phyloP scores from a whole-genome alignment of 1,140 invertebrate species.

The Ylistrum balloti region DNA sequence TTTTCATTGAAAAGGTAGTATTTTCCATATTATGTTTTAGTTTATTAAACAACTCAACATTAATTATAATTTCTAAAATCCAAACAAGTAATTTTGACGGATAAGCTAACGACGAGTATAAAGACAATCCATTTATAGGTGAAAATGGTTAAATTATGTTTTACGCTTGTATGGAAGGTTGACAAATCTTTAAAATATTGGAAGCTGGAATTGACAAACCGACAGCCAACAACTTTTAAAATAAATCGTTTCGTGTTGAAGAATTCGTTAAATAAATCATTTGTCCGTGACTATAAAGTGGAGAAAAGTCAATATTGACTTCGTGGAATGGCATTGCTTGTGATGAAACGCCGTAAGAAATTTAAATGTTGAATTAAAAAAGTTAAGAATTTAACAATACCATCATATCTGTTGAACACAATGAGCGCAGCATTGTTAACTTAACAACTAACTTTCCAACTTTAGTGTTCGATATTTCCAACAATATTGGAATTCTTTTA shows the following conservation, averaged over 20 bases:
- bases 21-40: no score
- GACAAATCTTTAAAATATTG: background rate
- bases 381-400: background rate
- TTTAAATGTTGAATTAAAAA: slow-evolving; percentile 40
- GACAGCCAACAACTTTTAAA: background rate
- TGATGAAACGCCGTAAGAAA: background rate
- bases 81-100: no score
- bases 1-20: no score
- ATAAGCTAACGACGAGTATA: no score
- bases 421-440: background rate
- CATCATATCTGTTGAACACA: background rate
- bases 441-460: background rate
- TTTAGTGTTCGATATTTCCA: background rate
- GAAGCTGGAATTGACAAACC: background rate
- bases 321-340: background rate
- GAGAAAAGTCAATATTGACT: slow-evolving; percentile 1
- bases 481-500: background rate
- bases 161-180: background rate
- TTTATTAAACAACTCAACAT: no score
- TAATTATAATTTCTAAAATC: no score
- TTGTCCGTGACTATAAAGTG: background rate
- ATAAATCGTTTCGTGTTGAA: slow-evolving; percentile 13
- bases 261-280: background rate
- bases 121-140: no score
- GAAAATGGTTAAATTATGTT: no score